These are phyloP conservation scores for Fistularia commersonii DNA, from an alignment of 2,797 vertebrate genomes.

Conservation along the genomic window DNA sequence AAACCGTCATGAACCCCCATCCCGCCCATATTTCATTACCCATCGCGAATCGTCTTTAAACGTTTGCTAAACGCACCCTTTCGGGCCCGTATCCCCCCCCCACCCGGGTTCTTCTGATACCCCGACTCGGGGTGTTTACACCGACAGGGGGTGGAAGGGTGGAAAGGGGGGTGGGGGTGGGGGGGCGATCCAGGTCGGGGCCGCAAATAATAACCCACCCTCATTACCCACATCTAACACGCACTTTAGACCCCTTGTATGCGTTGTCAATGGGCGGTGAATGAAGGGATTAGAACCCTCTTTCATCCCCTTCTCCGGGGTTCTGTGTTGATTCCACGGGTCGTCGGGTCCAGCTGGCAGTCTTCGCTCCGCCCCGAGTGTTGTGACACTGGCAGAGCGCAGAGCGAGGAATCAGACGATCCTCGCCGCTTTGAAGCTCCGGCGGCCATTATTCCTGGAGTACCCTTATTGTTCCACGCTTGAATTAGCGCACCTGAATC, in stretches of 20 bases:
- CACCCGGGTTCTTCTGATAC: no score
- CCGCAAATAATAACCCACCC: slow-evolving; percentile 59
- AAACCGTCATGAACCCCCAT: no score
- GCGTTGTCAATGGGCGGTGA: slow-evolving; percentile 49
- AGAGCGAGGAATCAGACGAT: slow-evolving; percentile 43
- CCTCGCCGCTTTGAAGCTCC: neutral
- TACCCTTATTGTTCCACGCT: slow-evolving; percentile 63
- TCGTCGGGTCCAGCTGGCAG: slow-evolving; percentile 65
- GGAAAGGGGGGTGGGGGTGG: slow-evolving; percentile 41
- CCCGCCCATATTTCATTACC: no score
- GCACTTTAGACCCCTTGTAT: slow-evolving; percentile 52
- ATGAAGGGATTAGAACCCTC: slow-evolving; percentile 59
- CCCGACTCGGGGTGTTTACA: no score
- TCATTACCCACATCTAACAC: slow-evolving; percentile 66
- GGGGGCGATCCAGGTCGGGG: slow-evolving; percentile 26
- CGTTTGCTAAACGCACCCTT: no score
- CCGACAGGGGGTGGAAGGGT: no score
- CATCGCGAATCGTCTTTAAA: no score
- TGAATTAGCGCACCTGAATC: slow-evolving; percentile 70
- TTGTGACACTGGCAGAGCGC: slow-evolving; percentile 60
- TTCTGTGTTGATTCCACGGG: slow-evolving; percentile 58
- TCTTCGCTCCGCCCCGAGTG: slow-evolving; percentile 51
- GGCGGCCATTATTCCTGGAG: slow-evolving; percentile 52
- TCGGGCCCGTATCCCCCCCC: no score
- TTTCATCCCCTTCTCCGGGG: slow-evolving; percentile 68